Percentiles rank a stretch among this genome's conserved stretches.
These are phyloP conservation scores for Symphodus melops DNA, from an alignment of 2,113 vertebrate species.

Conservation along the genomic window DNA sequence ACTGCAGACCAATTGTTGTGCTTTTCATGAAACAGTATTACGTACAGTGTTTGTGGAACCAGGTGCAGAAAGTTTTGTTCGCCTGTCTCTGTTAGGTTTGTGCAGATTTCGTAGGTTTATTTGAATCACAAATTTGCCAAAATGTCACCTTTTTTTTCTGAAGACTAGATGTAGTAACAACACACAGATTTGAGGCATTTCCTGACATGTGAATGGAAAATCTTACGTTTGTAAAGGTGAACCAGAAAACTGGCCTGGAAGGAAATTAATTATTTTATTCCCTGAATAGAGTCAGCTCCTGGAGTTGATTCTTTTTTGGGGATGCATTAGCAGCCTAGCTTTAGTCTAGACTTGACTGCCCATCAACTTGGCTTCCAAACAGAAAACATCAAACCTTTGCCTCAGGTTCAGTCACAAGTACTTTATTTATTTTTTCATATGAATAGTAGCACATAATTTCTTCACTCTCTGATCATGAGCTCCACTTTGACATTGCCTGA, in stretches of 20 bases:
- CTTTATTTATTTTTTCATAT: slow-evolving; percentile 22
- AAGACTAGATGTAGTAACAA: slow-evolving; percentile 34
- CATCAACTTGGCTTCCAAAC: slow-evolving; percentile 55
- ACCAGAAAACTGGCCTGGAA: slow-evolving; percentile 45
- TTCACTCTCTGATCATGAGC: slow-evolving; percentile 16
- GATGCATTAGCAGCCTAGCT: slow-evolving; percentile 54
- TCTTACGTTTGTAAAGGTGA: slow-evolving; percentile 36
- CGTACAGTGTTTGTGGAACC: slow-evolving; percentile 41
- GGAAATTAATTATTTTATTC: slow-evolving; percentile 62
- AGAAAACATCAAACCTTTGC: slow-evolving; percentile 51
- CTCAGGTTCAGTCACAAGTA: slow-evolving; percentile 61
- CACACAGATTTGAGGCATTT: slow-evolving; percentile 37
- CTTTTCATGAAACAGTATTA: slow-evolving; percentile 28
- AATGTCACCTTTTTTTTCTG: slow-evolving; percentile 17
- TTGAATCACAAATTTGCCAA: slow-evolving; percentile 44
- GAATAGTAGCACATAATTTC: slow-evolving; percentile 56
- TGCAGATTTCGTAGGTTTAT: slow-evolving; percentile 27
- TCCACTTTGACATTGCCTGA: slow-evolving; percentile 6
- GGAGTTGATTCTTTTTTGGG: slow-evolving; percentile 39
- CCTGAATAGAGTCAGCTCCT: slow-evolving; percentile 49
- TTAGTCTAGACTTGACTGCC: slow-evolving; percentile 73
- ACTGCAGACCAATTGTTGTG: slow-evolving; percentile 10
- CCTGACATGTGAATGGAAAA: slow-evolving; percentile 48
- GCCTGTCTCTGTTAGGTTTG: slow-evolving; percentile 31
- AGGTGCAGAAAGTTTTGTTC: slow-evolving; percentile 43